These are phyloP conservation scores for Anthrax anthrax DNA, from an alignment of 2,888 invertebrate species.

Conservation along the genomic window DNA sequence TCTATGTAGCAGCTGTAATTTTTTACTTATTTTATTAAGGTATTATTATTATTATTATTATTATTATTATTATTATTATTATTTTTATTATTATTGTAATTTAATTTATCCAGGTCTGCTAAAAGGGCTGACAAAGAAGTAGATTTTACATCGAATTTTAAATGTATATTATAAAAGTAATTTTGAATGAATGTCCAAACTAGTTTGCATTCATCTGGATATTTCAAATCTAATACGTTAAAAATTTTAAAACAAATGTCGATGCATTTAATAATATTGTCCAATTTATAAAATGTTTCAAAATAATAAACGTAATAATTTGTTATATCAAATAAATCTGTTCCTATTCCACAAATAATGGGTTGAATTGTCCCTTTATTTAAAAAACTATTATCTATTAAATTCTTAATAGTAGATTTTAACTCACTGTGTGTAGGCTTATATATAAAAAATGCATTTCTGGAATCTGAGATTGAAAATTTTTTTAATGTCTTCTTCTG, in stretches of 20 bases:
- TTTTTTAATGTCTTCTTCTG: background rate
- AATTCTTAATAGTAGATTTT: background rate
- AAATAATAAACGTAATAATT: background rate
- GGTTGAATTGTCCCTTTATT: background rate
- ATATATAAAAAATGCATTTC: background rate
- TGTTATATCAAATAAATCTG: background rate
- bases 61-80: too few species aligned
- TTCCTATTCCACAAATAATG: background rate
- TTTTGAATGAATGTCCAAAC: background rate
- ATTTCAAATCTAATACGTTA: background rate
- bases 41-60: too few species aligned
- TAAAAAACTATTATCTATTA: background rate
- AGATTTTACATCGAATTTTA: background rate
- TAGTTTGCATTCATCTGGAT: background rate
- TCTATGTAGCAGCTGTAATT: too few species aligned
- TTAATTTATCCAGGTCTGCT: background rate
- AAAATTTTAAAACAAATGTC: conserved; percentile 1
- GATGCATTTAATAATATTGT: background rate
- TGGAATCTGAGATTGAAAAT: background rate
- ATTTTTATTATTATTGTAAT: background rate
- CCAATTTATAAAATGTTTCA: background rate
- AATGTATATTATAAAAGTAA: background rate
- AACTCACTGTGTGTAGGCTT: background rate
- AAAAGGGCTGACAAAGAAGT: background rate
- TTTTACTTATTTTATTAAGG: too few species aligned